phyloP scores from a whole-genome alignment of 1,140 invertebrate genomes.

The Zaprionus taronus region DNA sequence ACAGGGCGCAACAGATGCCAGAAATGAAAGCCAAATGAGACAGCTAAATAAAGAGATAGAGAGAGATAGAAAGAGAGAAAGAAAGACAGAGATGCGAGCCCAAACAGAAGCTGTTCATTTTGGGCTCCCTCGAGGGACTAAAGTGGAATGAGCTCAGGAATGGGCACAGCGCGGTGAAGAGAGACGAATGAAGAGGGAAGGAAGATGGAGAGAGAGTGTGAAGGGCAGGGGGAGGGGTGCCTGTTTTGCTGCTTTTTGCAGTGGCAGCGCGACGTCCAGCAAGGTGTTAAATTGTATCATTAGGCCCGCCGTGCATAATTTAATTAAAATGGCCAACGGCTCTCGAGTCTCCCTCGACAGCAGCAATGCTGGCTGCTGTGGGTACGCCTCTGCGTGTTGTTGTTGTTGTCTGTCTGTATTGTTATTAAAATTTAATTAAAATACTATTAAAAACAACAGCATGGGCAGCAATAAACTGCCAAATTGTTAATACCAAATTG shows the following conservation, averaged over 20 bases:
- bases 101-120: conserved; percentile 24
- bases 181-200: neutral
- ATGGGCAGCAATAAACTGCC: conserved; percentile 16
- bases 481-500: conserved; percentile 50
- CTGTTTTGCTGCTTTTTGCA: conserved; percentile 14
- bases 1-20: neutral
- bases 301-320: conserved; percentile 42
- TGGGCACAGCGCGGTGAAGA: neutral
- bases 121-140: conserved; percentile 9
- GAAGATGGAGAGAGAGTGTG: neutral
- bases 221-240: neutral
- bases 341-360: neutral
- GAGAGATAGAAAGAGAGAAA: neutral
- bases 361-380: neutral
- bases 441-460: conserved; percentile 64
- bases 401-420: conserved; percentile 15
- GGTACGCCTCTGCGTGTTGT: neutral
- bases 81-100: neutral
- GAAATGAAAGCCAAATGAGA: neutral
- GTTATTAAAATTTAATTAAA: conserved; percentile 71
- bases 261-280: conserved; percentile 4
- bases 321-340: conserved; percentile 37
- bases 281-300: conserved; percentile 48
- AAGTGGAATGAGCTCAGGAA: neutral
- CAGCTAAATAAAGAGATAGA: neutral